phyloP scores from a whole-genome alignment of 1,140 invertebrate species.

The Aphis gossypii region DNA sequence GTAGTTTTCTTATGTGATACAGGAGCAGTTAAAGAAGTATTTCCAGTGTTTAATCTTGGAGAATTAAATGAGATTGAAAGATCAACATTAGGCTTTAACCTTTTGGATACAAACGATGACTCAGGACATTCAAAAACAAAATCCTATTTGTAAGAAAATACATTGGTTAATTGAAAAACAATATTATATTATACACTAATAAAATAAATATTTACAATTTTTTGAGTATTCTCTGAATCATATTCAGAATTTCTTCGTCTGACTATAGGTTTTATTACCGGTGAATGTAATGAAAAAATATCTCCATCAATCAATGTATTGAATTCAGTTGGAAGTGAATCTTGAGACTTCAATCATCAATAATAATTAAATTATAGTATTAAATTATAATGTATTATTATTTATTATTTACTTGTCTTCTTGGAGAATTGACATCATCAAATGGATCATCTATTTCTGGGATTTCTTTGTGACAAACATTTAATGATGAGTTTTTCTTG shows the following conservation, averaged over 20 bases:
- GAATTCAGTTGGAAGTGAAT: conserved; percentile 42
- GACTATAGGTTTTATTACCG: conserved; percentile 42
- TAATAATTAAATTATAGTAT: not conserved
- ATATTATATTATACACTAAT: not conserved
- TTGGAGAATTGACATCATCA: conserved; percentile 36
- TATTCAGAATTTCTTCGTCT: conserved; percentile 9
- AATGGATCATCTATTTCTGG: conserved; percentile 12
- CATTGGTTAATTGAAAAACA: not conserved
- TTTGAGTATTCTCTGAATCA: conserved; percentile 17
- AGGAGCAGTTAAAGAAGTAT: conserved; percentile 34
- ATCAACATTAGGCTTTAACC: conserved; percentile 21
- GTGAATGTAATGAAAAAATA: conserved; percentile 31
- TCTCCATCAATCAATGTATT: conserved; percentile 48
- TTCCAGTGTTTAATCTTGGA: conserved; percentile 28
- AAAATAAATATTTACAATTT: not conserved
- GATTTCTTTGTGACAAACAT: not conserved
- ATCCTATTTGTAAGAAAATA: conserved; percentile 10
- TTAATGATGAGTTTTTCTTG: conserved; percentile 4
- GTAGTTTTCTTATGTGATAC: conserved; percentile 58
- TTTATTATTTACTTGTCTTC: conserved; percentile 43
- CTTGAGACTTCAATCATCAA: conserved; percentile 34
- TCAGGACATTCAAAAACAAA: not conserved
- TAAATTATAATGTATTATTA: not conserved
- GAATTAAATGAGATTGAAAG: conserved; percentile 46
- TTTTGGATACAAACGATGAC: conserved; percentile 1